phyloP scores from a whole-genome alignment of 2,797 vertebrate species.

The Phoeniculus purpureus region DNA sequence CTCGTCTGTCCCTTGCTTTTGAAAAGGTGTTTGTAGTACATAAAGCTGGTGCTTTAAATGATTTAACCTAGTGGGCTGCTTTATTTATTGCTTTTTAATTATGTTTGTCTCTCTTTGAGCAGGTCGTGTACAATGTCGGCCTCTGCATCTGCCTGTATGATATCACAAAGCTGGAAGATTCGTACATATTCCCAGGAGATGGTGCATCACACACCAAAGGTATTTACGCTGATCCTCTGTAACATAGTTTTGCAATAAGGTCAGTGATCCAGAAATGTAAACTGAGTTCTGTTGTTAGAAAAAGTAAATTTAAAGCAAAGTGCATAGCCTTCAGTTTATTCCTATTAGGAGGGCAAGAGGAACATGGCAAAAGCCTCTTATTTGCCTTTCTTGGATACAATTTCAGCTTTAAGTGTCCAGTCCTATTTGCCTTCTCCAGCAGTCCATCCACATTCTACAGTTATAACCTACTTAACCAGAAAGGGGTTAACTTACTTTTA shows the following conservation, averaged over 20 bases:
- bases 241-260: not conserved
- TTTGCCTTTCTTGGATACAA: not conserved
- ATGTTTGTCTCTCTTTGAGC: not conserved
- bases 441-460: not conserved
- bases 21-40: not conserved
- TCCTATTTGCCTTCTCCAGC: not conserved
- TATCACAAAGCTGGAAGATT: constrained; percentile 95
- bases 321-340: not conserved
- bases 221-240: constrained; percentile 40
- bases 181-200: constrained; percentile 97
- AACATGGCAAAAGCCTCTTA: not conserved
- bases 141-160: constrained; percentile 96
- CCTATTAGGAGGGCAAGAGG: not conserved
- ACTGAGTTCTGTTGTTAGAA: not conserved
- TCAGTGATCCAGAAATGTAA: not conserved
- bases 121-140: constrained; percentile 96
- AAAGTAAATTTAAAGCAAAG: not conserved
- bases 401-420: not conserved
- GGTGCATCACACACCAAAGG: constrained; percentile 98
- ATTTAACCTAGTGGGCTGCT: not conserved
- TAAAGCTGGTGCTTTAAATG: not conserved
- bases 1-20: not conserved
- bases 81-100: not conserved
- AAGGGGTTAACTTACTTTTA: not conserved
- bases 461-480: not conserved